Evolutionary conservation across 1,140 invertebrate species (phyloP).

Genomic region (Sarcophaga peregrina): DNA sequence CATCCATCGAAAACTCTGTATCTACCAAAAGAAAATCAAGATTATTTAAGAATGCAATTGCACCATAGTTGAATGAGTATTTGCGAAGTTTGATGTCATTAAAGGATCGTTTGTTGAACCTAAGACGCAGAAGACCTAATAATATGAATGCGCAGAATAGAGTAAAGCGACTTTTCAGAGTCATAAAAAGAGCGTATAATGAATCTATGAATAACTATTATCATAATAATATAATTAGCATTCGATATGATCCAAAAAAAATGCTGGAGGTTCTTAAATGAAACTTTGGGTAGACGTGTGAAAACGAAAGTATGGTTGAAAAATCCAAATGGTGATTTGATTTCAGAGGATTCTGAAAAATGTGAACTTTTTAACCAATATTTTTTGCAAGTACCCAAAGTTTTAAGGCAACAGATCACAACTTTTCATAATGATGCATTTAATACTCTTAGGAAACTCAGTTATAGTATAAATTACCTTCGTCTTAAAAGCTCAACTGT

Average conservation of each 20-base stretch:
- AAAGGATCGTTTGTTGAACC: background rate
- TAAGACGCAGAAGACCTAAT: background rate
- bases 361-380: background rate
- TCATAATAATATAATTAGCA: background rate
- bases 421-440: background rate
- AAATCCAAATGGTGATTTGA: background rate
- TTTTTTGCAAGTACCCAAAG: background rate
- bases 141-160: background rate
- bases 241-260: background rate
- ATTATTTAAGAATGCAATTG: background rate
- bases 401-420: background rate
- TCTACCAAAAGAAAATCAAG: too few species aligned
- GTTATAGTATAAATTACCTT: too few species aligned
- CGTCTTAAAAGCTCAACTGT: too few species aligned
- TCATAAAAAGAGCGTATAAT: background rate
- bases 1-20: too few species aligned
- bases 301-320: background rate
- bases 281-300: background rate
- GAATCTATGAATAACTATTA: background rate
- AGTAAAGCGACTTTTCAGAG: background rate
- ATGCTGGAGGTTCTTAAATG: slow-evolving; percentile 12
- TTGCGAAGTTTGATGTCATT: background rate
- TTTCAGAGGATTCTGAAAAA: background rate
- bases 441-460: background rate
- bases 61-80: background rate